phyloP scores from a whole-genome alignment of 2,797 vertebrate genomes.

The Malurus leucopterus region DNA sequence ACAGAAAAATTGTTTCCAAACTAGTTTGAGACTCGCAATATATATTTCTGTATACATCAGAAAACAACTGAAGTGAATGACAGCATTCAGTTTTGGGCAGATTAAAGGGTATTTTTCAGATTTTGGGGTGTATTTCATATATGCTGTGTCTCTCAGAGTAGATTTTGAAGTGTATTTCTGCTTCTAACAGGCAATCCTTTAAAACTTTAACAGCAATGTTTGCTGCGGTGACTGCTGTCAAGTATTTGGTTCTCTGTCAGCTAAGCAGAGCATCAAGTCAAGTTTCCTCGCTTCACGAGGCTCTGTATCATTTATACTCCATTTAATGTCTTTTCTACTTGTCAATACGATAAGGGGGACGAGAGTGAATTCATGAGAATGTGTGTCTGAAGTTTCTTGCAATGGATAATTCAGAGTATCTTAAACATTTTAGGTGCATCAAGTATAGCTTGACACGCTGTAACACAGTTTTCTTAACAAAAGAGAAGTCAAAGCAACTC shows the following conservation, averaged over 20 bases:
- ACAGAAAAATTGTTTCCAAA: neutral
- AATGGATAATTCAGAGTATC: slow-evolving; percentile 50
- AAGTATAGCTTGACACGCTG: slow-evolving; percentile 36
- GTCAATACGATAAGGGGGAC: slow-evolving; percentile 42
- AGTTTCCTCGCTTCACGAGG: slow-evolving; percentile 42
- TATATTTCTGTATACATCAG: neutral
- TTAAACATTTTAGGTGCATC: slow-evolving; percentile 45
- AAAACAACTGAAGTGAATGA: neutral
- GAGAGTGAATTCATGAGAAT: slow-evolving; percentile 16
- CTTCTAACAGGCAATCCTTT: slow-evolving; percentile 34
- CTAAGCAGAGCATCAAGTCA: slow-evolving; percentile 47
- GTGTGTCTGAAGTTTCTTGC: slow-evolving; percentile 41
- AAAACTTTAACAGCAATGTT: slow-evolving; percentile 27
- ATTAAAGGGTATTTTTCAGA: neutral
- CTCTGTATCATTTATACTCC: slow-evolving; percentile 39
- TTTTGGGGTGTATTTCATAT: neutral
- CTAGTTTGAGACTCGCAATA: neutral
- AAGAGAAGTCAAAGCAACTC: slow-evolving; percentile 20
- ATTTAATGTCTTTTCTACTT: slow-evolving; percentile 50
- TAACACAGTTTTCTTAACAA: slow-evolving; percentile 14
- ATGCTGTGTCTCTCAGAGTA: neutral
- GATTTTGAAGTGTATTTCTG: slow-evolving; percentile 28
- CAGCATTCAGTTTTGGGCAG: neutral
- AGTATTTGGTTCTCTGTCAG: slow-evolving; percentile 55
- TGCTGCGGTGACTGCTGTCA: slow-evolving; percentile 42